Evolutionary conservation across 2,888 invertebrate genomes (phyloP), one percentile per base, ranked within the genome.

Genomic region (Trichacis sp.): DNA sequence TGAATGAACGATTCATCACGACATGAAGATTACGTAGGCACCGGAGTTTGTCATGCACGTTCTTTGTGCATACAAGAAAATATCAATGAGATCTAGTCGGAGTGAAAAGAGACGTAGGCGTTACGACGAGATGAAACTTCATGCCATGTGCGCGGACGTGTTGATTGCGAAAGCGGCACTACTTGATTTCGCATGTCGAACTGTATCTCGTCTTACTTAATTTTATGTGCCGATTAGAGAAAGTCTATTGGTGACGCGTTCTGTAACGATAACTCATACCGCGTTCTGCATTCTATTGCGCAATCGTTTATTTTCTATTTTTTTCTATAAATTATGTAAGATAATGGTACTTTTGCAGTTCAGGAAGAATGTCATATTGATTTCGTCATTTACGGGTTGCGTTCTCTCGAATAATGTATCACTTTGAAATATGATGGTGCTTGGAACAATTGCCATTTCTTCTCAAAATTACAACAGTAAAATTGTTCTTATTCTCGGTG

Each of bases 241-340:
- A 66, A 66, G 66, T 66, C 55, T 50, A 57, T n/a, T n/a, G 48
- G 57, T 55, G 65, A 54, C 61, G 60, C 53, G 40, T 46, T 53
- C 50, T 46, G 18, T 46, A 15, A 24, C 51, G 45, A 57, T 20
- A 47, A 60, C 57, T 54, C 51, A 48, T 45, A 24, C 43, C 20
- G 20, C 47, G 46, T 40, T 48, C 47, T 14, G 20, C 20, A 46
- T 19, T 5, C 9, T 6, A 43, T 66, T 58, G 55, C 58, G 45
- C 43, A 66, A 66, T 43, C 1, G 3, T 24, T 43, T 6, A 48
- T 61, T 42, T 29, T 51, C n/a, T 40, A 20, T n/a, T n/a, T 18
- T 24, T 36, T 40, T 60, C 59, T 55, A 40, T 12, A 15, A 15
- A 40, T 40, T 40, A 15, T n/a, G 14, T 15, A 40, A 40, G 47